phyloP scores from a whole-genome alignment of 1,140 invertebrate genomes.

The Tetramorium parvispinum region DNA sequence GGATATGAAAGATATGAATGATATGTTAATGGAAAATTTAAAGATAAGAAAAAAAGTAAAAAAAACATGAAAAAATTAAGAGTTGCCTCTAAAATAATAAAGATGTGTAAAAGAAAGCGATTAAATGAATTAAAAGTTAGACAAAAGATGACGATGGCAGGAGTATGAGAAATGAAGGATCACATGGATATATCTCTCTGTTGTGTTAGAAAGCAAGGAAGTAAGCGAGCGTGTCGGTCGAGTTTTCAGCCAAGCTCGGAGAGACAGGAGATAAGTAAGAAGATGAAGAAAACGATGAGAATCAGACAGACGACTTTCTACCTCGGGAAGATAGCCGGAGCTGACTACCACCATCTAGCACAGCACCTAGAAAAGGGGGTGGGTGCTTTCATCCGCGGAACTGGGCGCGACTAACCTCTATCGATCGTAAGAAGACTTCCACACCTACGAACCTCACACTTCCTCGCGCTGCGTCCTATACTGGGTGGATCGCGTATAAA shows the following conservation, averaged over 20 bases:
- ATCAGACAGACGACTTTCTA: conserved; percentile 64
- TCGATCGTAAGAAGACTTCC: conserved; percentile 81
- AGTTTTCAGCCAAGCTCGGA: conserved; percentile 15
- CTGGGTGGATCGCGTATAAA: conserved; percentile 71
- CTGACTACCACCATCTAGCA: conserved; percentile 59
- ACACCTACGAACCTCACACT: conserved; percentile 79
- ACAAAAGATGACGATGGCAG: not conserved
- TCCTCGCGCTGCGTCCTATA: conserved; percentile 66
- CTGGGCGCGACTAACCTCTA: conserved; percentile 82
- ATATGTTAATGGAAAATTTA: not conserved
- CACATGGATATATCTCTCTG: conserved; percentile 17
- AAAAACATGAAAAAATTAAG: not conserved
- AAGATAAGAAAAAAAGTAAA: not conserved
- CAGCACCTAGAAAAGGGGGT: conserved; percentile 70
- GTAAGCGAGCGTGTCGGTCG: conserved; percentile 21
- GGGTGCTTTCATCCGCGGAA: conserved; percentile 77
- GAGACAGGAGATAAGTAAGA: conserved; percentile 45
- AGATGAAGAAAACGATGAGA: conserved; percentile 70
- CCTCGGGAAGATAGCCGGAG: conserved; percentile 56
- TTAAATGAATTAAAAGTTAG: conserved; percentile 7
- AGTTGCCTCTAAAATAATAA: not conserved
- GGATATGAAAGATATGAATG: not conserved
- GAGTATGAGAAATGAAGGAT: conserved; percentile 22
- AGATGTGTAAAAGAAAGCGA: not conserved
- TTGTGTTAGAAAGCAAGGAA: conserved; percentile 12